Evolutionary conservation across 2,888 invertebrate genomes (phyloP), one percentile per base, ranked within the genome.

Genomic region (Antheraea yamamai): DNA sequence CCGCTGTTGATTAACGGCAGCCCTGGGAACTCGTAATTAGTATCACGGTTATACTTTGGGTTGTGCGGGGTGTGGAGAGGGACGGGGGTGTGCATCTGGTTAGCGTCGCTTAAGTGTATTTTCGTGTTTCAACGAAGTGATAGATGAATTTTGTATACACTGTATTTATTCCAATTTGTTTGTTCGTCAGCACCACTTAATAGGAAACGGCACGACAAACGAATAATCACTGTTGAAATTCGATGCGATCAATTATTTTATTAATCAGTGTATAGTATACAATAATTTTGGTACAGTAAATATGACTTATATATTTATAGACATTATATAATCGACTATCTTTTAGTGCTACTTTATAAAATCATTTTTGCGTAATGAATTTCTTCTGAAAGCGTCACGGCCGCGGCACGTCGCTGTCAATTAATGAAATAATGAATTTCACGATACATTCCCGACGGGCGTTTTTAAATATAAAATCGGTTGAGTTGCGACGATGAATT

Each of bases 21-120:
- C 70, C 75, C 51, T 52, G 75, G 76, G 79, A 78, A 70, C 79
- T 77, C 79, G 80, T 64, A 81, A 81, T 82, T 82, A 82, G 79
- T 76, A 23, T 18, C 68, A 39, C 18, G 23, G 35, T 64, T 64
- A 26, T 64, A 64, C 64, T 4, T 8, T 1, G 14, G 23, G 12
- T 12, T 14, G 23, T 64, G 26, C 26, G 64, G 12, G 23, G 26
- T 14, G 26, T 23, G 26, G 12, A 26, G 64, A 12, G 47, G 47
- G 2, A 12, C 0, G 47, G 47, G 10, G 12, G 47, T 4, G 47
- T 47, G 47, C 64, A 64, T 64, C 23, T 26, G 64, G 26, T 23
- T 23, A 12, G 26, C 64, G 64, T 8, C 14, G 64, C 64, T 26
- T 64, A 64, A 64, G 64, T 64, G 64, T 64, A 16, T 64, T 64